Percentiles rank a stretch among this genome's conserved stretches.
These are phyloP conservation scores for Bergia sp. DNA, from an alignment of 92 coral and sea anemone genomes.

Conservation along the genomic window DNA sequence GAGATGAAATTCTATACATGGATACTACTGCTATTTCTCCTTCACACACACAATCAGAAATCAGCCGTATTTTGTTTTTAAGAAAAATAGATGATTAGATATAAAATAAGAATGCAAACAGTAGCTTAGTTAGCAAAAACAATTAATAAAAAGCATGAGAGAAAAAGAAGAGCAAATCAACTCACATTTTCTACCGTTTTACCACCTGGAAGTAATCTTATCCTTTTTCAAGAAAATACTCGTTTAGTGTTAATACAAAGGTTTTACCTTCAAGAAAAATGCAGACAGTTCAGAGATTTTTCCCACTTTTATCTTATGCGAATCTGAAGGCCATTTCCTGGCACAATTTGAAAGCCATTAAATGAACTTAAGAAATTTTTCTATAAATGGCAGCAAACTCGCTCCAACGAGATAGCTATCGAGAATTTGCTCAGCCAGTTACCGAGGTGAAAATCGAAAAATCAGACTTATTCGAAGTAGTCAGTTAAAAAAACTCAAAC, in stretches of 20 bases:
- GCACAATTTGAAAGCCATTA: conserved; percentile 10
- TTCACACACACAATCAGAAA: background rate
- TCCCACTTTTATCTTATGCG: background rate
- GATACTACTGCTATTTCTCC: background rate
- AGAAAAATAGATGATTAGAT: background rate
- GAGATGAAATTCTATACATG: conserved; percentile 4
- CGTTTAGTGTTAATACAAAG: background rate
- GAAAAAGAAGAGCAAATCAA: conserved; percentile 24
- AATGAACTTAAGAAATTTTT: background rate
- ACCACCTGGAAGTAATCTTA: conserved; percentile 28
- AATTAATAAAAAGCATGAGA: background rate
- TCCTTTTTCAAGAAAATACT: background rate
- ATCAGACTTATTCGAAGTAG: background rate
- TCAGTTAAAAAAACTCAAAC: background rate
- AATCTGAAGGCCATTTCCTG: conserved; percentile 8
- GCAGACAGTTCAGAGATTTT: background rate
- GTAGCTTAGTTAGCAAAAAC: background rate
- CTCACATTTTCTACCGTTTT: conserved; percentile 14
- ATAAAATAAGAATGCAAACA: background rate
- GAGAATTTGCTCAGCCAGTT: background rate
- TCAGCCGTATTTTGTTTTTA: background rate
- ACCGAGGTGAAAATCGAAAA: background rate
- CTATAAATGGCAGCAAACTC: conserved; percentile 33
- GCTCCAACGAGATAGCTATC: background rate
- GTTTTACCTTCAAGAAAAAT: background rate